Percentiles rank a stretch among this genome's conserved stretches.
These are phyloP conservation scores for Arbacia lixula DNA, from an alignment of 53 echinoderm and acorn worm genomes.

Conservation along the genomic window DNA sequence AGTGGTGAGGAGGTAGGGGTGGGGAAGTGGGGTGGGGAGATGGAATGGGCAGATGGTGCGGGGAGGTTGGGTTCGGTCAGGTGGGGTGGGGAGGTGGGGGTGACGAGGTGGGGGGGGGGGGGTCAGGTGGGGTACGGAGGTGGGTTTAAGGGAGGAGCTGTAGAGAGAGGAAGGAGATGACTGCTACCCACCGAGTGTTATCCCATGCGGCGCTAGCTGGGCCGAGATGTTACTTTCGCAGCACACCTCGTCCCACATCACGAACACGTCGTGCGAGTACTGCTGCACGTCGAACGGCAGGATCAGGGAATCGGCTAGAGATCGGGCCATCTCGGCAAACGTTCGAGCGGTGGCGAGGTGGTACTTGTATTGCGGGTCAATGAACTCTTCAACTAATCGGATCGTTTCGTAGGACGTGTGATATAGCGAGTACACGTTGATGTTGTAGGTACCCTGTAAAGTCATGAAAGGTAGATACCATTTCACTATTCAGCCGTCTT, in stretches of 20 bases:
- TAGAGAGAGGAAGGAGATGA: neutral
- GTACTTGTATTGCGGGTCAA: slow-evolving; percentile 60
- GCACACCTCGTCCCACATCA: neutral
- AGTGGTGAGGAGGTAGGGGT: too few relatives aligned
- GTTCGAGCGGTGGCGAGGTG: slow-evolving; percentile 63
- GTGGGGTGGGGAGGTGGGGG: too few relatives aligned
- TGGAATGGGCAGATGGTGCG: too few relatives aligned
- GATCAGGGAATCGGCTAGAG: slow-evolving; percentile 44
- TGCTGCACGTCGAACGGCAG: slow-evolving; percentile 4
- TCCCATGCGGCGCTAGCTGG: slow-evolving; percentile 1
- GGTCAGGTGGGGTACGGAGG: too few relatives aligned
- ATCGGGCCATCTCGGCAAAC: slow-evolving; percentile 63
- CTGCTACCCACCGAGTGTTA: neutral
- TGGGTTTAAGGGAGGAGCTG: too few relatives aligned
- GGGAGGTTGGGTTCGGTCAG: too few relatives aligned
- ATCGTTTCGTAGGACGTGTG: slow-evolving; percentile 75
- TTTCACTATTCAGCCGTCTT: too few relatives aligned
- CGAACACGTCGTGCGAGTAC: neutral
- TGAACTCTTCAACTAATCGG: slow-evolving; percentile 67
- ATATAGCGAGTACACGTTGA: slow-evolving; percentile 65
- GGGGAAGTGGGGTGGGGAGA: too few relatives aligned
- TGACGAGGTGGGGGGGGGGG: too few relatives aligned
- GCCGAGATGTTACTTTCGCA: neutral
- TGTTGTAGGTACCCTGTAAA: slow-evolving; percentile 10
- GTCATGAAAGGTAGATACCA: neutral